phyloP scores from a whole-genome alignment of 2,888 invertebrate species.

The Eupithecia inturbata region DNA sequence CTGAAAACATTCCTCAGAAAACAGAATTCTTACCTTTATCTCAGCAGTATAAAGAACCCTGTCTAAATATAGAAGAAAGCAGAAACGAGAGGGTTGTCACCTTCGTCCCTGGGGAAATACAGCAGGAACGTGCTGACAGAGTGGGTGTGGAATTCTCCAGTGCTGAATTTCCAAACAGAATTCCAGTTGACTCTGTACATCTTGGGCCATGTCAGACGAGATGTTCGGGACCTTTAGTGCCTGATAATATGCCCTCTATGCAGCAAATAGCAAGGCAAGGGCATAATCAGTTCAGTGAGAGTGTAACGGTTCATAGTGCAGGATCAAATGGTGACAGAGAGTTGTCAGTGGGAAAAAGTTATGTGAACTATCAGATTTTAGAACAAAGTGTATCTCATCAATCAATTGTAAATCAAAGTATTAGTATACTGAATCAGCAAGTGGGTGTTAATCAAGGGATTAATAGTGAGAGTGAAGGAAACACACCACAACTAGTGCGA shows the following conservation, averaged over 20 bases:
- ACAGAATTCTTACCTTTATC: constrained; percentile 63
- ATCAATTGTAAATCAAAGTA: constrained; percentile 81
- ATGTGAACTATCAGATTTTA: constrained; percentile 81
- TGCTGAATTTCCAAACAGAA: constrained; percentile 65
- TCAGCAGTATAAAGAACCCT: constrained; percentile 67
- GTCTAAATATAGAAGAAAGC: constrained; percentile 61
- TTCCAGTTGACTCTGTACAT: constrained; percentile 64
- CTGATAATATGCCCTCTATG: constrained; percentile 67
- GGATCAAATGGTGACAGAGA: constrained; percentile 73
- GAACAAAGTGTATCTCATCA: constrained; percentile 82
- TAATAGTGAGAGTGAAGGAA: constrained; percentile 68
- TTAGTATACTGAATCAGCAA: constrained; percentile 81
- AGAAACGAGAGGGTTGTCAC: constrained; percentile 53
- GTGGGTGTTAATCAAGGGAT: constrained; percentile 73
- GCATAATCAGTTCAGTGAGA: constrained; percentile 71
- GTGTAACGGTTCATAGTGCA: constrained; percentile 67
- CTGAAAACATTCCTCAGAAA: constrained; percentile 59
- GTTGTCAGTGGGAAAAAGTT: constrained; percentile 69
- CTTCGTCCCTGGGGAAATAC: constrained; percentile 55
- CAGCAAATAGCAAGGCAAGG: constrained; percentile 64
- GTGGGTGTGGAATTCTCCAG: constrained; percentile 59
- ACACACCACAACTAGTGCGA: constrained; percentile 71
- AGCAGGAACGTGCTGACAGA: constrained; percentile 62
- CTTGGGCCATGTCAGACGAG: constrained; percentile 66
- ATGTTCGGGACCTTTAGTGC: constrained; percentile 62